Evolutionary conservation across 2,113 vertebrate genomes (phyloP).

Genomic region (Notiomystis cincta): DNA sequence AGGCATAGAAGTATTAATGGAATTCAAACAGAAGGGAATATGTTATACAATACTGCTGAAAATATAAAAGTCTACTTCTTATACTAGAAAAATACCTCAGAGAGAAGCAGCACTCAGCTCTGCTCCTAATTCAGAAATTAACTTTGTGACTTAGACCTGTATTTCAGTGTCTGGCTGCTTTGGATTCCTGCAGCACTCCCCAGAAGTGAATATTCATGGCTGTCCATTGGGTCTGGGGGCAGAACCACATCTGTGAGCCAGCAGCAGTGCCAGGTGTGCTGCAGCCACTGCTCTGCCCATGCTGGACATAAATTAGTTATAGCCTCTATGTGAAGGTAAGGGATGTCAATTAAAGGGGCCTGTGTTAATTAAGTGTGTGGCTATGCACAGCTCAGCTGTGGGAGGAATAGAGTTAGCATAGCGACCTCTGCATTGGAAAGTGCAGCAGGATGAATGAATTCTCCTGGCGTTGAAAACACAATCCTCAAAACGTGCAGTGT

Average conservation of each 20-base stretch:
- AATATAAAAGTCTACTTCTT: not conserved
- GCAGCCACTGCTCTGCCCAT: not conserved
- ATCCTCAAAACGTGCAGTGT: not conserved
- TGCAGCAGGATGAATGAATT: not conserved
- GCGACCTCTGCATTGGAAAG: not conserved
- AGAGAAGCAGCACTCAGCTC: not conserved
- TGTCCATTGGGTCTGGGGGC: not conserved
- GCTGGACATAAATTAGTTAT: not conserved
- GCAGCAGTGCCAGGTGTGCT: not conserved
- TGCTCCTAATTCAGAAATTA: not conserved
- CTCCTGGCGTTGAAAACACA: not conserved
- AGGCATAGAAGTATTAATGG: not conserved
- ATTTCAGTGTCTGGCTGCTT: not conserved
- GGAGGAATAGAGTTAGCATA: not conserved
- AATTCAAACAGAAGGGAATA: not conserved
- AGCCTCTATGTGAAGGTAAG: not conserved
- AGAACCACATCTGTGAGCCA: not conserved
- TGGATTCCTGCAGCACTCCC: not conserved
- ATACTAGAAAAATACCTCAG: not conserved
- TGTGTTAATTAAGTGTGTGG: not conserved
- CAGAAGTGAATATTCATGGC: not conserved
- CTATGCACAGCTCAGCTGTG: not conserved
- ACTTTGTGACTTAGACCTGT: not conserved
- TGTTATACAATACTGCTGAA: not conserved
- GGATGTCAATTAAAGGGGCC: not conserved